Conservation (phyloP, 2,888 invertebrate species). For the Amiota mariae region DNA sequence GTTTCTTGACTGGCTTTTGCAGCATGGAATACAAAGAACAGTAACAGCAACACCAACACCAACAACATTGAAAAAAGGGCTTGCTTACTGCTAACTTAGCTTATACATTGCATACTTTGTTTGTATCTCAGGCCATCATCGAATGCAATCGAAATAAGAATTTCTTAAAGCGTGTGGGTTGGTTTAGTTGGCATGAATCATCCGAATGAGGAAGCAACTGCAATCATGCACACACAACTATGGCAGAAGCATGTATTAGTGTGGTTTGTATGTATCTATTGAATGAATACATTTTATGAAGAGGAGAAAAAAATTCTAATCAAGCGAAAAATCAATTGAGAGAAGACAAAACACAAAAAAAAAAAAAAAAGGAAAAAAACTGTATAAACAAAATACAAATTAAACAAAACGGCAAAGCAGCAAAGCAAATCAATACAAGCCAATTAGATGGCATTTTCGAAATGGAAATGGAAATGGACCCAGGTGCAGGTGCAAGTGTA, state of each 20-base stretch:
- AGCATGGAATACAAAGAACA: too few species aligned
- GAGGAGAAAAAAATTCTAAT: constrained; percentile 16
- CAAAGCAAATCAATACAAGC: constrained; percentile 16
- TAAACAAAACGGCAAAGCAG: not conserved
- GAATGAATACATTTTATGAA: not conserved
- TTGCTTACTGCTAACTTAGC: constrained; percentile 5
- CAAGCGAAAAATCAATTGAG: constrained; percentile 24
- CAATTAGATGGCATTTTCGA: constrained; percentile 16
- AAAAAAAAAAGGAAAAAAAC: not conserved
- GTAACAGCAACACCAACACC: not conserved
- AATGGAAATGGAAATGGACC: too few species aligned
- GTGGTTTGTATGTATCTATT: not conserved
- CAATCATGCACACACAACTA: not conserved
- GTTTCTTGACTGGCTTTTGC: too few species aligned
- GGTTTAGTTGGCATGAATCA: constrained; percentile 18
- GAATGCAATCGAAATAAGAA: not conserved
- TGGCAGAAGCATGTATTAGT: too few species aligned
- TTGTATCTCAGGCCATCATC: not conserved
- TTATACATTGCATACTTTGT: not conserved
- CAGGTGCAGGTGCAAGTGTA: constrained; percentile 18
- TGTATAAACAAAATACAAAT: constrained; percentile 4
- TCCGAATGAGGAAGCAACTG: constrained; percentile 1
- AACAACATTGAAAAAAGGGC: constrained; percentile 13
- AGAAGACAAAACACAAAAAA: not conserved
- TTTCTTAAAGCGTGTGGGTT: constrained; percentile 8